phyloP scores from a whole-genome alignment of 1,140 invertebrate genomes.

The Pogonus chalceus region DNA sequence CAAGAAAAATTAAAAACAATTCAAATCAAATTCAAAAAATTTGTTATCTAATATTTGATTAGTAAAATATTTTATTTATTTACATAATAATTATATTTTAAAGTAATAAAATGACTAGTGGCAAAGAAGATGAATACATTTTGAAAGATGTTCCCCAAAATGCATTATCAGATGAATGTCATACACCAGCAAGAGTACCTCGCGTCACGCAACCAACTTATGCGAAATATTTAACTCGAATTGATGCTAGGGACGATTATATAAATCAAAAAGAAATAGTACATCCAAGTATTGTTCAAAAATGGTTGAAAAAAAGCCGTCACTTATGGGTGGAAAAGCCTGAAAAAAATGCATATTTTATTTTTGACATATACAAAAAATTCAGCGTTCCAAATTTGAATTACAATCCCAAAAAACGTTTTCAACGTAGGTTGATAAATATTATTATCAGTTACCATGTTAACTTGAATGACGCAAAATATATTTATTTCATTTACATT shows the following conservation, averaged over 20 bases:
- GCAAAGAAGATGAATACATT: constrained; percentile 20
- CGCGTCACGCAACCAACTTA: constrained; percentile 25
- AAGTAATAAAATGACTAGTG: too few relatives aligned
- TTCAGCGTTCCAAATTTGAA: constrained; percentile 32
- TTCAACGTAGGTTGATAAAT: constrained; percentile 18
- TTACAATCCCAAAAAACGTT: constrained; percentile 20
- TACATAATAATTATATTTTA: too few relatives aligned
- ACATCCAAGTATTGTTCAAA: constrained; percentile 23
- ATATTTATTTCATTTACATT: constrained; percentile 22
- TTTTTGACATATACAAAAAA: constrained; percentile 37
- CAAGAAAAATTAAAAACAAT: too few relatives aligned
- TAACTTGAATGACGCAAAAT: constrained; percentile 23
- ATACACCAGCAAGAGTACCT: constrained; percentile 22
- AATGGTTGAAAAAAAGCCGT: constrained; percentile 33
- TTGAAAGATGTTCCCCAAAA: constrained; percentile 20
- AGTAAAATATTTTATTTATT: too few relatives aligned
- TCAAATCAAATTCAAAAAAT: too few relatives aligned
- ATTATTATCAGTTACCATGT: too few relatives aligned
- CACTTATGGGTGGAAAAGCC: constrained; percentile 42
- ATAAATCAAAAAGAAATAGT: constrained; percentile 11
- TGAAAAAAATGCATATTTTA: constrained; percentile 35
- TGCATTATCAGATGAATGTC: constrained; percentile 18
- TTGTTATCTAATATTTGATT: too few relatives aligned
- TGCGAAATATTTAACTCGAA: constrained; percentile 23
- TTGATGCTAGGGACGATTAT: constrained; percentile 13